Base-by-base conservation (phyloP, 1,140 invertebrate genomes). In the Cotesia typhae region DNA sequence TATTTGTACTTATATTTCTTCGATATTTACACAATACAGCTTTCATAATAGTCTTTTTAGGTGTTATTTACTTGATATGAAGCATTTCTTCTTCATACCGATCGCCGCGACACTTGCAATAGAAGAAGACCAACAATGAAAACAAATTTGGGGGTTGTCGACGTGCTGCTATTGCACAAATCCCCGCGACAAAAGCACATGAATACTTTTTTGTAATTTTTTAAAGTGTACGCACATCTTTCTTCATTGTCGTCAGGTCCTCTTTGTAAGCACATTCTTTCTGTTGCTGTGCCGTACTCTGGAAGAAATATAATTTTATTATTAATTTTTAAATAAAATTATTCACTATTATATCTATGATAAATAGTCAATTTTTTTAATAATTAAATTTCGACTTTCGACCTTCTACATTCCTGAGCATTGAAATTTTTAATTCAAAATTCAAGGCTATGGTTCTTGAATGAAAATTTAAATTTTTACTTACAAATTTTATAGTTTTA, bases 151-250 rank as follows among this genome's bases (percentile, higher is more conserved):
- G 66, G 28, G 53, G 12, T 51, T 20, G 20, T n/a, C 17, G 53
- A 37, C 4, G 66, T 2, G 28, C 28, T 76, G 55, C 78, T 79
- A 82, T 97, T 97, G 81, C 95, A 97, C 12, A 97, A 86, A 84
- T 97, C 95, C n/a, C 96, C 96, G 79, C 90, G 90, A 80, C 96
- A 97, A 79, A 97, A 95, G 82, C 96, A 97, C 93, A 97, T 95
- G 75, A 92, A 94, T 0, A 96, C 94, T 82, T 92, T 93, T 80
- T 91, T 92, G 74, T 92, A 90, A 78, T 94, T 92, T 87, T 91
- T 92, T 75, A 91, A 88, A 0, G 94, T 95, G 72, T 94, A 92
- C 2, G 94, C 94, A 85, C 96, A 97, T 68, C 95, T 87, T 83
- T 97, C 95, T 85, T 96, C 94, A 76, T 91, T 91, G 83, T 97